phyloP scores from a whole-genome alignment of 2,797 vertebrate genomes.

The Paguma larvata region DNA sequence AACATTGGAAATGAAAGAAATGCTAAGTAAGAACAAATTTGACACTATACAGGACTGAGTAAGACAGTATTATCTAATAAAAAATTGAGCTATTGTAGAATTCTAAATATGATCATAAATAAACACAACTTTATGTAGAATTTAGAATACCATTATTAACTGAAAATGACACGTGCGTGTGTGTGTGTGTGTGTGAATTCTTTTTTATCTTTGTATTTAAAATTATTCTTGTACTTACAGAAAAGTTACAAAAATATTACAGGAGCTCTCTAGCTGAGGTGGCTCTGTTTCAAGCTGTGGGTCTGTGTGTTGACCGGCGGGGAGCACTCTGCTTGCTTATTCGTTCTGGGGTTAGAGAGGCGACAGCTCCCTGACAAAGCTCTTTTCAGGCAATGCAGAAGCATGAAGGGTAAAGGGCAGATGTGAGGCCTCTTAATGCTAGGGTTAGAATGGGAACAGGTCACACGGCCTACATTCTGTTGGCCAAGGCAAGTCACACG shows the following conservation, averaged over 20 bases:
- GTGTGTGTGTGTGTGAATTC: neutral
- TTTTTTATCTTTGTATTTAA: neutral
- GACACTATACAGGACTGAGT: neutral
- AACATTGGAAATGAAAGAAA: conserved; percentile 7
- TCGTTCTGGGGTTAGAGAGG: neutral
- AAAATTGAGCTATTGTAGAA: neutral
- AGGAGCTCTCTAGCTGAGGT: neutral
- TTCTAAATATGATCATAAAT: neutral
- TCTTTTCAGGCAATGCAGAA: neutral
- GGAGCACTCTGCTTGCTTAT: neutral
- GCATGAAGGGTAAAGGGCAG: neutral
- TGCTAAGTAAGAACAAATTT: neutral
- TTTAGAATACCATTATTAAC: neutral
- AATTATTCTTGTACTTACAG: neutral
- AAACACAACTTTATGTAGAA: neutral
- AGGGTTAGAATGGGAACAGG: neutral
- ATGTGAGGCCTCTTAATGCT: neutral
- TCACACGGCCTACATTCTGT: neutral
- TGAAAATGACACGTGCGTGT: neutral
- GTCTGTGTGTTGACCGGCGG: no score
- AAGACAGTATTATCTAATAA: neutral
- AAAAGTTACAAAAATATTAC: neutral
- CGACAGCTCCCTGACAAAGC: neutral
- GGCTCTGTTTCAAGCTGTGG: neutral
- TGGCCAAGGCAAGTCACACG: neutral